A percentile compares a stretch with the other conserved stretches of the same genome.
Evolutionary conservation across 2,113 vertebrate species (phyloP).

Genomic region (Brevimyrus niger): DNA sequence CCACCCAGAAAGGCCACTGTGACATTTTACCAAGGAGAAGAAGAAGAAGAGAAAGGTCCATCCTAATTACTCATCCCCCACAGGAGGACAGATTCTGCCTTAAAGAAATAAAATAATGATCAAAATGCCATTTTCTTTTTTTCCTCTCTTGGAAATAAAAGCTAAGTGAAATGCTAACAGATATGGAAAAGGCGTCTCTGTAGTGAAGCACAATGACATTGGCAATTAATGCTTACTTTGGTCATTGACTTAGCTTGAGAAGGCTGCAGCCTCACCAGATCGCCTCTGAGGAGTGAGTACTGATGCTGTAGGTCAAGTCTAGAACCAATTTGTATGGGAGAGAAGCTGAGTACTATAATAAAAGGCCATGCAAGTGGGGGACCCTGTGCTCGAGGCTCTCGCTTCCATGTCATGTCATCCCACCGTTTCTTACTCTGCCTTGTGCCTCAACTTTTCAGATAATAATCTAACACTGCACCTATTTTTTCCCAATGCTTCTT

Average conservation of each 20-base stretch:
- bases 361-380: not conserved
- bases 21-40: constrained; percentile 57
- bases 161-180: constrained; percentile 21
- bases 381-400: not conserved
- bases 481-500: not conserved
- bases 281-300: not conserved
- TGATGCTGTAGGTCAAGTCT: not conserved
- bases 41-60: constrained; percentile 43
- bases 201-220: not conserved
- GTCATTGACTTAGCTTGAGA: not conserved
- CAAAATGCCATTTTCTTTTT: constrained; percentile 30
- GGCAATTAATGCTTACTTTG: not conserved
- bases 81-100: constrained; percentile 30
- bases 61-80: constrained; percentile 48
- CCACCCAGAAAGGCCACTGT: constrained; percentile 56
- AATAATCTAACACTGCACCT: not conserved
- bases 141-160: constrained; percentile 20
- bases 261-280: not conserved
- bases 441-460: not conserved
- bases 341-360: not conserved
- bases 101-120: constrained; percentile 26
- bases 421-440: not conserved
- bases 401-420: not conserved
- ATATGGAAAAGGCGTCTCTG: constrained; percentile 20
- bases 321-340: not conserved